Evolutionary conservation across 2,113 vertebrate genomes (phyloP).

Genomic region (Etheostoma spectabile): DNA sequence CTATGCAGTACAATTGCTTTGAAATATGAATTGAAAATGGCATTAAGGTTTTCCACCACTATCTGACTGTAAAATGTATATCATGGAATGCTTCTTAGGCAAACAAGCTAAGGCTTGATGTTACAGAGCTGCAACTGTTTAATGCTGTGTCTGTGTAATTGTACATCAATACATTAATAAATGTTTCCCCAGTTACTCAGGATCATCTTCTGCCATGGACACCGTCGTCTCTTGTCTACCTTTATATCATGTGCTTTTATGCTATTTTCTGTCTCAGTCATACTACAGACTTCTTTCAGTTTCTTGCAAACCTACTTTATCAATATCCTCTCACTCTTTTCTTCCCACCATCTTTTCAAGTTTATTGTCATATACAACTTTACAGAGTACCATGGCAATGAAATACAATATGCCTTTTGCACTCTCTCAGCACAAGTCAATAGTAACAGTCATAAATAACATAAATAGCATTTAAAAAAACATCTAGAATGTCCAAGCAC

Average conservation of each 20-base stretch:
- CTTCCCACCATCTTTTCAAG: background rate
- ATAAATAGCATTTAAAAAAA: no score
- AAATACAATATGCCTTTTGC: no score
- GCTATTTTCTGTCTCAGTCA: background rate
- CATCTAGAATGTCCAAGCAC: no score
- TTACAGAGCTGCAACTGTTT: background rate
- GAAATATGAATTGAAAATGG: no score
- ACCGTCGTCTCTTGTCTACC: background rate
- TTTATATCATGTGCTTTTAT: background rate
- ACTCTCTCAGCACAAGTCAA: no score
- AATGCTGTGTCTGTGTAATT: background rate
- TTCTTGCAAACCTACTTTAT: background rate
- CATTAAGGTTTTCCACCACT: background rate
- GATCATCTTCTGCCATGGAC: background rate
- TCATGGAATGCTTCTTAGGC: background rate
- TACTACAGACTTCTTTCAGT: background rate
- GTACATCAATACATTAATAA: background rate
- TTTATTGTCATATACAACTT: no score
- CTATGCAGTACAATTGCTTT: no score
- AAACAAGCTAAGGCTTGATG: background rate
- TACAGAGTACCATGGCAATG: no score
- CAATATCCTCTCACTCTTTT: background rate
- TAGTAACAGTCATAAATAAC: no score
- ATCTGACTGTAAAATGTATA: conserved; percentile 14
- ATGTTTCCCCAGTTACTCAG: background rate